Evolutionary conservation across 2,888 invertebrate genomes (phyloP).

Genomic region (Drosophila lutescens): DNA sequence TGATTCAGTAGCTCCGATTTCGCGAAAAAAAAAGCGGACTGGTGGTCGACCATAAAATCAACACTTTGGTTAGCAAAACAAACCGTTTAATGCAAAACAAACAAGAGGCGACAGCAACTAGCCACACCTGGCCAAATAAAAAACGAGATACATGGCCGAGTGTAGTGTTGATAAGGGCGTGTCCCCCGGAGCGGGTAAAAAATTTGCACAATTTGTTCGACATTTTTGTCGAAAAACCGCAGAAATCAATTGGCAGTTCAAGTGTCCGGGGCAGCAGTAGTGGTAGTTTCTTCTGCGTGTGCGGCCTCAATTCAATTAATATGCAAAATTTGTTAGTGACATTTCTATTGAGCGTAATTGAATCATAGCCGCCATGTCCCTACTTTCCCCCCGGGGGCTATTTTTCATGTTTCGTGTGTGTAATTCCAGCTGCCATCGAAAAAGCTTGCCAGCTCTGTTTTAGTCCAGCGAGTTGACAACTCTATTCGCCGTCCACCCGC

Average conservation of each 20-base stretch:
- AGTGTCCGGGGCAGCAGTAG: slow-evolving; percentile 42
- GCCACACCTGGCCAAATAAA: slow-evolving; percentile 62
- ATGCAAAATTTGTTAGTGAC: slow-evolving; percentile 54
- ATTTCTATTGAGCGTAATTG: slow-evolving; percentile 71
- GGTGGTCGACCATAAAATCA: slow-evolving; percentile 72
- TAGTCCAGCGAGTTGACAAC: slow-evolving; percentile 57
- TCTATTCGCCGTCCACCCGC: slow-evolving; percentile 58
- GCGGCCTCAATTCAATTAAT: slow-evolving; percentile 54
- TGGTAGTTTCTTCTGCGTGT: slow-evolving; percentile 15
- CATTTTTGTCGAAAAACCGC: slow-evolving; percentile 79
- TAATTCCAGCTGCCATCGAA: slow-evolving; percentile 36
- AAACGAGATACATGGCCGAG: slow-evolving; percentile 23
- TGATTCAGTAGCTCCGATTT: slow-evolving; percentile 49
- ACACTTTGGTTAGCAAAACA: slow-evolving; percentile 81
- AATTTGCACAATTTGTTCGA: slow-evolving; percentile 67
- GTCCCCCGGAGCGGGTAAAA: slow-evolving; percentile 46
- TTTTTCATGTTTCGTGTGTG: slow-evolving; percentile 35
- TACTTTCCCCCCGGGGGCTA: slow-evolving; percentile 22
- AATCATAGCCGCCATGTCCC: slow-evolving; percentile 58
- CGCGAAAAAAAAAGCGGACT: slow-evolving; percentile 12
- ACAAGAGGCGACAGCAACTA: slow-evolving; percentile 62
- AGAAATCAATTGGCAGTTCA: slow-evolving; percentile 82
- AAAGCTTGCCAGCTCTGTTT: slow-evolving; percentile 42
- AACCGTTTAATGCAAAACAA: slow-evolving; percentile 73
- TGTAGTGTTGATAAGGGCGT: slow-evolving; percentile 73